These are phyloP conservation scores for Enteromius thamalakanensis DNA, from an alignment of 2,797 vertebrate species.

Conservation along the genomic window DNA sequence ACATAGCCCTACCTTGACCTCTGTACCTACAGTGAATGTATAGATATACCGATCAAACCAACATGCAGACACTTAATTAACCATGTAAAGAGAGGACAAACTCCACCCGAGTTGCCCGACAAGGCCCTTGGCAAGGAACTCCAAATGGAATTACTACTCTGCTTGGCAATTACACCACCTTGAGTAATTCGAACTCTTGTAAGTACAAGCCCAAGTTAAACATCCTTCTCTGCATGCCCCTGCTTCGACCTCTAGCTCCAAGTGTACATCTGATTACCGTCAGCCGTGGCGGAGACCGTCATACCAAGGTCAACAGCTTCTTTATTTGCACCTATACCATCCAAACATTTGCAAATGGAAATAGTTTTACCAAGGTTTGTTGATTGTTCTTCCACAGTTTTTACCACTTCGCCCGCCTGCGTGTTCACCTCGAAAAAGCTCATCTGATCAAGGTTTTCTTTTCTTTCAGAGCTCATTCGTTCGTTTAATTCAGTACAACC, in stretches of 20 bases:
- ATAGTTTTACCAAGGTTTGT: slow-evolving; percentile 51
- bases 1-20: background rate
- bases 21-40: background rate
- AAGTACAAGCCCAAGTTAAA: slow-evolving; percentile 38
- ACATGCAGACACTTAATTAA: slow-evolving; percentile 30
- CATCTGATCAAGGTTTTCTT: slow-evolving; percentile 48
- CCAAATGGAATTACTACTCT: slow-evolving; percentile 45
- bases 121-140: slow-evolving; percentile 37
- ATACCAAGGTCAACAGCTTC: slow-evolving; percentile 43
- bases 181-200: slow-evolving; percentile 53
- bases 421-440: slow-evolving; percentile 28
- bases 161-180: slow-evolving; percentile 49
- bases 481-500: slow-evolving; percentile 10
- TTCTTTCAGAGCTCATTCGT: slow-evolving; percentile 2
- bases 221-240: slow-evolving; percentile 28
- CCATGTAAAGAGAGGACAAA: slow-evolving; percentile 35
- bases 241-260: slow-evolving; percentile 1
- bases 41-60: background rate
- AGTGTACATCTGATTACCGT: slow-evolving; percentile 8
- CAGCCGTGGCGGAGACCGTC: background rate
- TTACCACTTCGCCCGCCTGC: slow-evolving; percentile 8
- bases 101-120: slow-evolving; percentile 45
- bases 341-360: slow-evolving; percentile 45
- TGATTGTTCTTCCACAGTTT: slow-evolving; percentile 30
- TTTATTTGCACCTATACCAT: slow-evolving; percentile 32